Evolutionary conservation across 2,113 vertebrate species (phyloP).

Genomic region (Cyprinodon brontotheroides): DNA sequence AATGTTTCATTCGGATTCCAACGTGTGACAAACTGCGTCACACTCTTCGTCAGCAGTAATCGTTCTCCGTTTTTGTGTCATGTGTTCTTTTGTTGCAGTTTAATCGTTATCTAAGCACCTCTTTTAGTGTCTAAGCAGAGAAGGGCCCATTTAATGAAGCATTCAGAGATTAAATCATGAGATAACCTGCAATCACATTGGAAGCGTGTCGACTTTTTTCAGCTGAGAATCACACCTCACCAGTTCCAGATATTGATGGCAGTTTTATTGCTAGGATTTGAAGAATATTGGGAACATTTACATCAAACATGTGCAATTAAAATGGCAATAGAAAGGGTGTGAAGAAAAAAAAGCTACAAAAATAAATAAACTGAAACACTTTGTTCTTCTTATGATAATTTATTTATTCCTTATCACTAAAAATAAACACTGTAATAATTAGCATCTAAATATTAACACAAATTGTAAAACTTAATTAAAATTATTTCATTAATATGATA

Average conservation of each 20-base stretch:
- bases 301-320: slow-evolving; percentile 16
- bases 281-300: background rate
- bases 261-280: slow-evolving; percentile 8
- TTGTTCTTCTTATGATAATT: background rate
- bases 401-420: too few relatives aligned
- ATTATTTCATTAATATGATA: too few relatives aligned
- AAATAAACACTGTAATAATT: too few relatives aligned
- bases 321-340: background rate
- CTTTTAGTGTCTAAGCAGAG: slow-evolving; percentile 19
- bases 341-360: background rate
- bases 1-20: slow-evolving; percentile 23
- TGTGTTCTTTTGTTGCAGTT: slow-evolving; percentile 12
- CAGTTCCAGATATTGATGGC: slow-evolving; percentile 27
- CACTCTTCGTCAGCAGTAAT: slow-evolving; percentile 43
- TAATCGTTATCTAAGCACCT: slow-evolving; percentile 16
- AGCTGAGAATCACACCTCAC: slow-evolving; percentile 23
- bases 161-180: slow-evolving; percentile 34
- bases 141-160: slow-evolving; percentile 36
- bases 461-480: too few relatives aligned
- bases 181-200: slow-evolving; percentile 17
- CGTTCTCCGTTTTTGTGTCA: slow-evolving; percentile 24
- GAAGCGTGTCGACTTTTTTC: background rate
- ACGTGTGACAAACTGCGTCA: slow-evolving; percentile 16
- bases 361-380: background rate
- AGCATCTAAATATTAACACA: too few relatives aligned